Conservation (phyloP, 2,888 invertebrate species). For the Cheilosia pagana region DNA sequence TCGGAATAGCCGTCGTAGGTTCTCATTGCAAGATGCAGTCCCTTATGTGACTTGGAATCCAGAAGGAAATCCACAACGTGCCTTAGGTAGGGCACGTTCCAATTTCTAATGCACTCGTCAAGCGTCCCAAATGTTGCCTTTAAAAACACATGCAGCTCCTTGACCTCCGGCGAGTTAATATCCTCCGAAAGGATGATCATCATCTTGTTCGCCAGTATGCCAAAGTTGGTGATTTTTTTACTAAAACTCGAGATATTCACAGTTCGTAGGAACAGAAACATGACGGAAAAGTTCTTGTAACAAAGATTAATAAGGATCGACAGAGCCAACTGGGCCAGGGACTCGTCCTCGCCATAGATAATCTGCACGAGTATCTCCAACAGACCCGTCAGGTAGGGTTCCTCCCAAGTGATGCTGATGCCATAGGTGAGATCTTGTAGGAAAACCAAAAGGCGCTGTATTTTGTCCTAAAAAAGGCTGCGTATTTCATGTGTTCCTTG, state of each 20-base stretch:
- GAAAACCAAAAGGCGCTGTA: conserved; percentile 78
- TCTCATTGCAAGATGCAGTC: conserved; percentile 80
- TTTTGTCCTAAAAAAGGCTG: conserved; percentile 77
- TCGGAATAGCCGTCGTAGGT: conserved; percentile 79
- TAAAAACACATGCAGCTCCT: conserved; percentile 80
- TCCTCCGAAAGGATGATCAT: conserved; percentile 82
- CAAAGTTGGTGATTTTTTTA: conserved; percentile 80
- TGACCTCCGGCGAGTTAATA: conserved; percentile 79
- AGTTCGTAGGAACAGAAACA: conserved; percentile 89
- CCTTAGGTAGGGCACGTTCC: conserved; percentile 81
- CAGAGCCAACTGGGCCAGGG: conserved; percentile 84
- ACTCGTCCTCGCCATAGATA: conserved; percentile 84
- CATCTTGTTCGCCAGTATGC: conserved; percentile 82
- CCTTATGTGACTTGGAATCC: conserved; percentile 79
- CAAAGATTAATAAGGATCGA: conserved; percentile 91
- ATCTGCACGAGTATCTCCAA: conserved; percentile 88
- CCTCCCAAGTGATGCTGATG: conserved; percentile 91
- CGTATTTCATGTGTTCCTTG: neutral
- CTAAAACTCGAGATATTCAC: conserved; percentile 85
- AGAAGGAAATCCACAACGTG: conserved; percentile 81
- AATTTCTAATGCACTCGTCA: conserved; percentile 79
- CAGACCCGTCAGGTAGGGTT: conserved; percentile 88
- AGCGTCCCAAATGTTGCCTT: conserved; percentile 80
- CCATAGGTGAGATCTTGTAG: conserved; percentile 90
- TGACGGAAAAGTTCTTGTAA: conserved; percentile 90